Evolutionary conservation across 2,113 vertebrate genomes (phyloP), one percentile per base, ranked within the genome.

Genomic region (Promerops cafer): DNA sequence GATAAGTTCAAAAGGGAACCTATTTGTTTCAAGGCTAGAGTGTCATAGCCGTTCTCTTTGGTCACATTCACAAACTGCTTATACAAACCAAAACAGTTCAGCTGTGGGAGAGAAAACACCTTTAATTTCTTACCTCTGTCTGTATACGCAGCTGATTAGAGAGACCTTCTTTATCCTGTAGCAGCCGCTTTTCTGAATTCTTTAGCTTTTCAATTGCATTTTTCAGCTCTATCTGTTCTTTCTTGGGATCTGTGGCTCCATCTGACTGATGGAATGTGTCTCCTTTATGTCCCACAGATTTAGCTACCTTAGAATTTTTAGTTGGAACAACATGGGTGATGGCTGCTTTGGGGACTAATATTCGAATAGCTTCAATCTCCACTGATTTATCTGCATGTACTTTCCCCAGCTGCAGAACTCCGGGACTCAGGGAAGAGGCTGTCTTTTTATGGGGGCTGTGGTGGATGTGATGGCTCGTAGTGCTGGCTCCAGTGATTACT

Each of bases 121-220:
- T 89, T 76, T 69, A 17, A 54, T 33, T 80, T 77, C 97, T 97
- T 95, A 99, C 99, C 98, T 99, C 99, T 42, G 99, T 99, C 97
- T 99, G 99, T 53, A 99, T 95, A 23, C 98, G 98, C 8, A 99
- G 98, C 97, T 99, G 99, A 94, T 99, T 99, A 28, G 96, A 98
- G 52, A 99, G 99, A 17, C 99, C 99, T 97, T 99, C 99, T 82
- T 99, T 99, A 96, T 99, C 99, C 97, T 99, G 99, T n/a, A 99
- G 95, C 54, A 99, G 97, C 45, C 98, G 98, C 72, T 98, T 98
- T 91, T 99, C 99, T 24, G 99, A 99, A 97, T 98, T 99, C 95
- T 98, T 98, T 63, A 99, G 97, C 95, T 99, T 99, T 96, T 99
- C 98, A 52, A 99, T 45, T 39, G 97, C 76, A 77, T 84, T 98